Conservation (phyloP, 2,113 vertebrate genomes). For the Brienomyrus brachyistius region DNA sequence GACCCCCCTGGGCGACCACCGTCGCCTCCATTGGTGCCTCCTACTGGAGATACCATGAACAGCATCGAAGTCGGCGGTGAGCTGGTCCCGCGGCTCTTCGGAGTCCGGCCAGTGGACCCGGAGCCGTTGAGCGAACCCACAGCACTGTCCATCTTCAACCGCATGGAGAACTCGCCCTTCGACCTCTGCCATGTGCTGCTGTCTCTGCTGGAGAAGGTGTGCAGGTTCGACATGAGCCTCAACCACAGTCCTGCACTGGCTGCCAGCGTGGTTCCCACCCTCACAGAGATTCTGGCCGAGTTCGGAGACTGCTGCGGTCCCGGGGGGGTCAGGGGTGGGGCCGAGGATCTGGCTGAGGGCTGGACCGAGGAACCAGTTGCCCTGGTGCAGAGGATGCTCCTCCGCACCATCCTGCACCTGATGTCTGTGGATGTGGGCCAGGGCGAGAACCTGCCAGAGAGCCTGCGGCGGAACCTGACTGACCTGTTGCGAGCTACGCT, state of each 20-base stretch:
- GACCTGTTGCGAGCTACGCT: conserved; percentile 83
- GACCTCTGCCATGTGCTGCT: conserved; percentile 84
- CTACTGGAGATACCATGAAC: conserved; percentile 50
- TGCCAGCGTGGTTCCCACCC: conserved; percentile 77
- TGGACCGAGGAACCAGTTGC: conserved; percentile 92
- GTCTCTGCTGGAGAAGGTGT: conserved; percentile 88
- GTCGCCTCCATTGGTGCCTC: conserved; percentile 19
- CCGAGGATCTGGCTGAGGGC: conserved; percentile 67
- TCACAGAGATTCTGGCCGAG: conserved; percentile 79
- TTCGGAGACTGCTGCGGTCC: conserved; percentile 49
- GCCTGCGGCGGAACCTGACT: conserved; percentile 75
- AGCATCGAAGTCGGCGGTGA: conserved; percentile 38
- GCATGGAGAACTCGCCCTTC: conserved; percentile 80
- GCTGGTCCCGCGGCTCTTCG: conserved; percentile 41
- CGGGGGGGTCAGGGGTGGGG: conserved; percentile 28
- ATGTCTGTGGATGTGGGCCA: conserved; percentile 78
- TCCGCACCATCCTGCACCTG: conserved; percentile 78
- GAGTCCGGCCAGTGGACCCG: conserved; percentile 41
- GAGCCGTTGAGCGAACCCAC: conserved; percentile 66
- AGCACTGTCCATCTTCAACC: conserved; percentile 65
- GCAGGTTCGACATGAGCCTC: conserved; percentile 80
- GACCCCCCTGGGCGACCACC: conserved; percentile 39
- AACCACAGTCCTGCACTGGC: conserved; percentile 80
- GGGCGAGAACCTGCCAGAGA: conserved; percentile 76
- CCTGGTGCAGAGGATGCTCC: conserved; percentile 86